A percentile compares a stretch with the other conserved stretches of the same genome.
Conservation (phyloP, 2,797 vertebrate genomes). For the Sebastes oblongus region DNA sequence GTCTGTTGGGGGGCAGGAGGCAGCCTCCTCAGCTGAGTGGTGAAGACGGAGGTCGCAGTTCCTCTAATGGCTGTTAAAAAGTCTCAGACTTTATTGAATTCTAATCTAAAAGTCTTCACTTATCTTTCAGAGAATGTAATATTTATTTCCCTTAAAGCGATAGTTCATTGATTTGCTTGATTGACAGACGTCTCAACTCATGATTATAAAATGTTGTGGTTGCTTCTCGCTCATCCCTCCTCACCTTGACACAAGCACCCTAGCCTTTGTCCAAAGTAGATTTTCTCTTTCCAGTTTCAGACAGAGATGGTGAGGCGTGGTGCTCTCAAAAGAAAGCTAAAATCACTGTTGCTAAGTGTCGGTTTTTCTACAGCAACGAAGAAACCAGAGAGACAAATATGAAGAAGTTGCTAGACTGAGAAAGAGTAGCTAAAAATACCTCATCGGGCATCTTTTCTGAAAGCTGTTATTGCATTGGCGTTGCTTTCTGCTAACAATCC, state of each 20-base stretch:
- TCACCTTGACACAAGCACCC: background rate
- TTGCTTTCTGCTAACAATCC: background rate
- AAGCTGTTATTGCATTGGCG: background rate
- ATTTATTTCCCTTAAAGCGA: background rate
- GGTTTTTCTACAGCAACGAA: background rate
- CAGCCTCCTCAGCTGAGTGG: background rate
- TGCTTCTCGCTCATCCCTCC: background rate
- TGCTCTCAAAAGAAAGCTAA: background rate
- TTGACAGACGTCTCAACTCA: background rate
- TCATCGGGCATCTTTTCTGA: background rate
- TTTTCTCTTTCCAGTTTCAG: background rate
- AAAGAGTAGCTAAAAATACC: background rate
- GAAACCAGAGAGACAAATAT: background rate
- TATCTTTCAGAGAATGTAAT: background rate
- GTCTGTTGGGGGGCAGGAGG: background rate
- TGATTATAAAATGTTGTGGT: background rate
- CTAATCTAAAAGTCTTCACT: background rate
- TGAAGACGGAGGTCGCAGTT: background rate
- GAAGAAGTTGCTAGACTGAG: background rate
- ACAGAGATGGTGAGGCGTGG: background rate
- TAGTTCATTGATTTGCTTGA: background rate
- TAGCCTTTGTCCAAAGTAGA: background rate
- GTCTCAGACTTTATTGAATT: background rate
- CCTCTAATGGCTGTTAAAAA: background rate
- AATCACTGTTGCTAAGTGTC: slow-evolving; percentile 1